Evolutionary conservation across 2,113 vertebrate species (phyloP).

Genomic region (Okapia johnstoni): DNA sequence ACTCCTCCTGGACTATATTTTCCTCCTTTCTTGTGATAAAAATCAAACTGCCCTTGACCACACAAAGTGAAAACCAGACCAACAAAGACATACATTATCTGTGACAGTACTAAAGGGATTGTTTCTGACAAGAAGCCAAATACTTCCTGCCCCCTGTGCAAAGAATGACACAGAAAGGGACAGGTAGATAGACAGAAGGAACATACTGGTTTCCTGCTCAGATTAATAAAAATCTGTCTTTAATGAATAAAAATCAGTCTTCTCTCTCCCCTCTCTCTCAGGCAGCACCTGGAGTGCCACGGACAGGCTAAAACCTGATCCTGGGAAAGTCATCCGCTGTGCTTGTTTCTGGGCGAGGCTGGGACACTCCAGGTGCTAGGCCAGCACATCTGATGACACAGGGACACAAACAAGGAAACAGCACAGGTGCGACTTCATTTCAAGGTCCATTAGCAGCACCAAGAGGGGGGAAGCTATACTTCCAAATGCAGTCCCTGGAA

Average conservation of each 20-base stretch:
- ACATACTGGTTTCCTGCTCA: not conserved
- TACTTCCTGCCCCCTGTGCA: not conserved
- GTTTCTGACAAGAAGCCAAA: not conserved
- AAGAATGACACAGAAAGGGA: conserved; percentile 21
- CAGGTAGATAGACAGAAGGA: not conserved
- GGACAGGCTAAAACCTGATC: not conserved
- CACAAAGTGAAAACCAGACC: not conserved
- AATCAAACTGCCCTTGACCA: not conserved
- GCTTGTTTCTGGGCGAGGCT: not conserved
- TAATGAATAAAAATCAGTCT: not conserved
- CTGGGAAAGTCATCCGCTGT: not conserved
- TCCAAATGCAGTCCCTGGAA: conserved; percentile 19
- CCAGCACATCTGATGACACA: not conserved
- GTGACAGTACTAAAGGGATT: not conserved
- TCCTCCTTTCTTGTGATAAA: not conserved
- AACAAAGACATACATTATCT: not conserved
- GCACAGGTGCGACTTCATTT: conserved; percentile 50
- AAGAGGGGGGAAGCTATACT: not conserved
- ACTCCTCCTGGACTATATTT: not conserved
- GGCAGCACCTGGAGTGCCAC: not conserved
- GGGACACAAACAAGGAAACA: not conserved
- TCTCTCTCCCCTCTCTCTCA: not conserved
- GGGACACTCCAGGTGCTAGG: not conserved
- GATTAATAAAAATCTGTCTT: not conserved
- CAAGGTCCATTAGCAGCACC: conserved; percentile 52